These are phyloP conservation scores for Plebejus argus DNA, from an alignment of 2,888 invertebrate genomes.

Conservation along the genomic window DNA sequence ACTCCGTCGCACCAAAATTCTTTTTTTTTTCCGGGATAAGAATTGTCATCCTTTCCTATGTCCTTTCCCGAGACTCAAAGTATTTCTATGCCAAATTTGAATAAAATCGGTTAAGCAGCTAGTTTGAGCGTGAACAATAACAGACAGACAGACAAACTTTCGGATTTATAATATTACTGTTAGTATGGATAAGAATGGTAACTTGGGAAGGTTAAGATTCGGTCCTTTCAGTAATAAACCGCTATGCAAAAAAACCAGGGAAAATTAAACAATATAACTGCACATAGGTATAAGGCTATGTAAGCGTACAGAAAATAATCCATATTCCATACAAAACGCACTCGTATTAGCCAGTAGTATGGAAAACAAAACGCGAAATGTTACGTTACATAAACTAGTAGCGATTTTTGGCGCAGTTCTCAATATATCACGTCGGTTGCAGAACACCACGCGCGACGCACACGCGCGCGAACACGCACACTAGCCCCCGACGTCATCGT, in stretches of 20 bases:
- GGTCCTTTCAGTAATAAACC: no score
- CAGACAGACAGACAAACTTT: no score
- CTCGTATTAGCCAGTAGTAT: slow-evolving; percentile 40
- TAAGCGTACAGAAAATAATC: not conserved
- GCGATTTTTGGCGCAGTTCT: slow-evolving; percentile 74
- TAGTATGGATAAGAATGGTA: no score
- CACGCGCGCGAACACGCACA: slow-evolving; percentile 59
- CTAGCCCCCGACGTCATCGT: slow-evolving; percentile 62
- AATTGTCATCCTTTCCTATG: no score
- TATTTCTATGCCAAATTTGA: no score
- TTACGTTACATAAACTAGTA: slow-evolving; percentile 53
- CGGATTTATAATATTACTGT: no score
- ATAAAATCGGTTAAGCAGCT: no score
- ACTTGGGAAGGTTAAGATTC: no score
- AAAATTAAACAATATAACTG: not conserved
- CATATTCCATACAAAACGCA: slow-evolving; percentile 25
- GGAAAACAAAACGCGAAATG: slow-evolving; percentile 48
- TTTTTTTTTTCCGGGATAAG: no score
- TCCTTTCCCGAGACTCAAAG: no score
- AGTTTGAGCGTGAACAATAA: no score
- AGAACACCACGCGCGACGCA: slow-evolving; percentile 64
- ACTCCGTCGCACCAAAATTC: no score
- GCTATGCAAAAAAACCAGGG: not conserved
- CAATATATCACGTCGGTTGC: slow-evolving; percentile 77
- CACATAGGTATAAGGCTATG: not conserved